Conservation (phyloP, 2,888 invertebrate genomes). For the Orthosia gracilis region DNA sequence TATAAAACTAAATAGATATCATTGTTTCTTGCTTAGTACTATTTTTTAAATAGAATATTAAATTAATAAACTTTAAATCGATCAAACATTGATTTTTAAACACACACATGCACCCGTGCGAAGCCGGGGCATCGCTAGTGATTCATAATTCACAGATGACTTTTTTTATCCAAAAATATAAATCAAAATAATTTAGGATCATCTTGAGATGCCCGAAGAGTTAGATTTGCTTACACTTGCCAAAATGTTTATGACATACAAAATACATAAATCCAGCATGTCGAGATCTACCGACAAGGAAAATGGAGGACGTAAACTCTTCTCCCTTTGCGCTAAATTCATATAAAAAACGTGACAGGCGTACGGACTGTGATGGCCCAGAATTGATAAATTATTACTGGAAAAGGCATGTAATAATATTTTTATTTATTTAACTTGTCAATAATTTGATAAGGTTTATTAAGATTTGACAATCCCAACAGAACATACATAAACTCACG, state of each 20-base stretch:
- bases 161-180: too few relatives aligned
- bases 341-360: slow-evolving; percentile 82
- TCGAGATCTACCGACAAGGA: slow-evolving; percentile 77
- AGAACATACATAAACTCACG: not conserved
- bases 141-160: too few relatives aligned
- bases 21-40: too few relatives aligned
- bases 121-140: too few relatives aligned
- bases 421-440: not conserved
- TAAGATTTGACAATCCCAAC: not conserved
- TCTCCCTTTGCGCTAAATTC: slow-evolving; percentile 79
- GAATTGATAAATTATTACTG: slow-evolving; percentile 36
- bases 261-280: slow-evolving; percentile 77
- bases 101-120: too few relatives aligned
- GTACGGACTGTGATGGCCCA: slow-evolving; percentile 67
- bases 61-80: too few relatives aligned
- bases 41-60: too few relatives aligned
- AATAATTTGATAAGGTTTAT: not conserved
- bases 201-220: not conserved
- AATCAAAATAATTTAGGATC: slow-evolving; percentile 1
- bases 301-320: slow-evolving; percentile 73
- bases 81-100: too few relatives aligned
- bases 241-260: slow-evolving; percentile 67
- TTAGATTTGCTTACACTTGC: slow-evolving; percentile 32
- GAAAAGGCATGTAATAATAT: slow-evolving; percentile 23
- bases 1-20: too few relatives aligned